Evolutionary conservation across 2,888 invertebrate species (phyloP).

Genomic region (Anthophora plumipes): DNA sequence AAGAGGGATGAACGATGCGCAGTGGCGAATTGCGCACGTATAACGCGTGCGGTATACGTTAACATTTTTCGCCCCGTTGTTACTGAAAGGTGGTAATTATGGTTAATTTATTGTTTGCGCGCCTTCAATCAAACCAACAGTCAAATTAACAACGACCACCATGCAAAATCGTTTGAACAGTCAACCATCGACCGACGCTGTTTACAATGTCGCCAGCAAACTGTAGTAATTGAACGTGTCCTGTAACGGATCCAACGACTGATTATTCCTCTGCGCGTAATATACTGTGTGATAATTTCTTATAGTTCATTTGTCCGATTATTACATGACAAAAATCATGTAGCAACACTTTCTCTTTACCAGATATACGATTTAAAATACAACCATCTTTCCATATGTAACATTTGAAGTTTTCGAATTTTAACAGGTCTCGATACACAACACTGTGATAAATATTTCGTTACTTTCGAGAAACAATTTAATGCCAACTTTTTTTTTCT

Average conservation of each 20-base stretch:
- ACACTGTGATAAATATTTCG: too few species aligned
- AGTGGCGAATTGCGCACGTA: neutral
- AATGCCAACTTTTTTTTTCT: too few species aligned
- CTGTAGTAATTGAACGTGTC: slow-evolving; percentile 58
- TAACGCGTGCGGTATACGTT: neutral
- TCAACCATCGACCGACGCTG: slow-evolving; percentile 39
- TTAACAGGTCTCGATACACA: too few species aligned
- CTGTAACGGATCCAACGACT: slow-evolving; percentile 50
- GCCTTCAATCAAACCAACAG: slow-evolving; percentile 43
- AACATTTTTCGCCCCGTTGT: slow-evolving; percentile 1
- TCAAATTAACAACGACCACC: slow-evolving; percentile 61
- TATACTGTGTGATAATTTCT: slow-evolving; percentile 42
- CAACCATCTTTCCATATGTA: too few species aligned
- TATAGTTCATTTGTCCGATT: neutral
- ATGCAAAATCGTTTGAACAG: slow-evolving; percentile 45
- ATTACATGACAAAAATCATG: neutral
- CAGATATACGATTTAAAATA: too few species aligned
- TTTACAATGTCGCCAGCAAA: slow-evolving; percentile 58
- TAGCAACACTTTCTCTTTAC: too few species aligned
- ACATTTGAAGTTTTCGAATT: too few species aligned
- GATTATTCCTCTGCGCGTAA: slow-evolving; percentile 44
- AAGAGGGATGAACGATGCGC: neutral
- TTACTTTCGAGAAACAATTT: too few species aligned
- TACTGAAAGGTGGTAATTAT: slow-evolving; percentile 37
- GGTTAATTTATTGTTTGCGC: slow-evolving; percentile 54